Evolutionary conservation across 2,888 invertebrate genomes (phyloP), one percentile per base, ranked within the genome.

Genomic region (Drosophila monieri): DNA sequence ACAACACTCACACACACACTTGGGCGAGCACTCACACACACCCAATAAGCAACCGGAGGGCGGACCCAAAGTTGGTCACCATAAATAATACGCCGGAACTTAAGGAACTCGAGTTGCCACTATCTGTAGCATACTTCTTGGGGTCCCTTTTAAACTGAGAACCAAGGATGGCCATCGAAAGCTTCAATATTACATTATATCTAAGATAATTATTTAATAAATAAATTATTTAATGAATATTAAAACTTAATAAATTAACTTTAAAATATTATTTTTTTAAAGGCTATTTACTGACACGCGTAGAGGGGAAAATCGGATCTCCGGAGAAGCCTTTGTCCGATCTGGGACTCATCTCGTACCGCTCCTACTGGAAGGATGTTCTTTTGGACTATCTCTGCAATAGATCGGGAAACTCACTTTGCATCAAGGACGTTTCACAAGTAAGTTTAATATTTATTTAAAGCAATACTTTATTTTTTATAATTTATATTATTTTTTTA

Each of bases 331-430:
- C 99, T 0, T 93, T 99, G 39, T 99, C 99, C 49, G 99, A 99
- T 92, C 94, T 99, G 66, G 99, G 99, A 12, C 94, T 99, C 58
- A 97, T 99, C 89, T 98, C 98, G 15, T 99, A 99, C 93, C 94
- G 99, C 27, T 98, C 98, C 51, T 99, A 99, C 92, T 99, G 99
- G 99, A 98, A 98, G 91, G 98, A 98, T 91, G 98, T 98, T 0
- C 93, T 99, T 6, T 93, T 99, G 59, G 96, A 97, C 88, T 96
- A 98, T 89, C 93, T 99, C 60, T 97, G 97, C 90, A 96, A 96
- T 59, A 95, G 97, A 60, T 95, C 96, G 12, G 98, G 97, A 56
- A 95, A 96, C 53, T 96, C 97, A 67, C 94, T 99, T 56, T 97
- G 96, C 88, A 97, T 99, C 80, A 96, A 98, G 92, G 97, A 97